Evolutionary conservation across 2,888 invertebrate species (phyloP), one percentile per base, ranked within the genome.

Genomic region (Troides aeacus): DNA sequence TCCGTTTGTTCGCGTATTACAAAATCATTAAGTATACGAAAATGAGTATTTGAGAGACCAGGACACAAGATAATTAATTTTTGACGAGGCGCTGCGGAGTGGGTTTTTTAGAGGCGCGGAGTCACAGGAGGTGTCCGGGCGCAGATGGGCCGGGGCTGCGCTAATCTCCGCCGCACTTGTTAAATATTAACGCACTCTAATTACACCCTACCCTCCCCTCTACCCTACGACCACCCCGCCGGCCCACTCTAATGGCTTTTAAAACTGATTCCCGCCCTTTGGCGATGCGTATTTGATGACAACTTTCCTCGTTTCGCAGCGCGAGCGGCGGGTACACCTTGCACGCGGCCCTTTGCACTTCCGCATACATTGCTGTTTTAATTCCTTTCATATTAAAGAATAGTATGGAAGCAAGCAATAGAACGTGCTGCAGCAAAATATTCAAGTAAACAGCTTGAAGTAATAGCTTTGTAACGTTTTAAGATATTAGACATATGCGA

Each of bases 151-250:
- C 73, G 77, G 80, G 77, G 72, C 83, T 81, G 78, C 86, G 87
- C 84, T 92, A 92, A 92, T 92, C 92, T 81, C 81, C 80, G 81
- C 81, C 85, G 85, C 88, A 92, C 92, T 92, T 92, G 91, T 92
- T 92, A 92, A 92, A 92, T 92, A 92, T 92, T 92, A 92, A 92
- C 89, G 92, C 87, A 84, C 85, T 87, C 89, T 92, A 92, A 92
- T 92, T 92, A 92, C 90, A 83, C 81, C 82, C 83, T 81, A 85
- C 81, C 76, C 78, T 39, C 7, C 7, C 7, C 39, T 10, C 39
- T 6, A 5, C 24, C 3, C 24, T 24, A 2, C 24, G 24, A 3
- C 2, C 24, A 3, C 24, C 78, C 80, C 83, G n/a, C 75, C 73
- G 79, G 75, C 79, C 84, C 86, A 74, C 78, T 88, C 90, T 92